Evolutionary conservation across 2,113 vertebrate genomes (phyloP).

Genomic region (Spizaetus ornatus): DNA sequence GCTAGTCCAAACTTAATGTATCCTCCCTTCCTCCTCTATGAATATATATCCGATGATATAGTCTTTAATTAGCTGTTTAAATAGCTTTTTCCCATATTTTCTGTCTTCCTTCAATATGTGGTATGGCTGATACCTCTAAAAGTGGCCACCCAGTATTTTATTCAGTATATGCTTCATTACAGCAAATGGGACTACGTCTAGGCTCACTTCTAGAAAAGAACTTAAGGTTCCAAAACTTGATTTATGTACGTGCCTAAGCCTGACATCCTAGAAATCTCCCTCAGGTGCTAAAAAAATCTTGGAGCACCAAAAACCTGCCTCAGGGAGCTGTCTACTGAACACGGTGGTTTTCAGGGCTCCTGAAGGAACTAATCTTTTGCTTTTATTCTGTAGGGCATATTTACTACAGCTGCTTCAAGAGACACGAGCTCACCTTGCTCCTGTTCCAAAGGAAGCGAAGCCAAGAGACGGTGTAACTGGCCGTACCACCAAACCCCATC

Average conservation of each 20-base stretch:
- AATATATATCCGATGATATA: not conserved
- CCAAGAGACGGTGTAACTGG: not conserved
- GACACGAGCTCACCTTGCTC: not conserved
- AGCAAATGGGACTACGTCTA: not conserved
- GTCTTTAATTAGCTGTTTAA: not conserved
- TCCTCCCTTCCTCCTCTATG: not conserved
- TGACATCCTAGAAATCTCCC: not conserved
- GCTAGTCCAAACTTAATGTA: not conserved
- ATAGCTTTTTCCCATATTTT: not conserved
- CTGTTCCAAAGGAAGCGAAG: not conserved
- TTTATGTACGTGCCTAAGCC: not conserved
- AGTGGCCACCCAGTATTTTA: not conserved
- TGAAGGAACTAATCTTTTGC: not conserved
- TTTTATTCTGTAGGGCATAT: not conserved
- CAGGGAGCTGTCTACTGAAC: not conserved
- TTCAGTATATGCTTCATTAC: not conserved
- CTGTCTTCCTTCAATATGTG: not conserved
- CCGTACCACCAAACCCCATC: not conserved
- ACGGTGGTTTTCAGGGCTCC: not conserved
- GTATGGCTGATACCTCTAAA: not conserved
- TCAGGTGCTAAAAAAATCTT: not conserved
- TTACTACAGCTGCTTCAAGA: not conserved
- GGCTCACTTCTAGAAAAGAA: not conserved
- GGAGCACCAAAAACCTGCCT: not conserved
- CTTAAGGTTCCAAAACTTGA: not conserved